A percentile compares a stretch with the other conserved stretches of the same genome.
These are phyloP conservation scores for Euzetes globulus DNA, from an alignment of 2,888 invertebrate genomes.

Conservation along the genomic window DNA sequence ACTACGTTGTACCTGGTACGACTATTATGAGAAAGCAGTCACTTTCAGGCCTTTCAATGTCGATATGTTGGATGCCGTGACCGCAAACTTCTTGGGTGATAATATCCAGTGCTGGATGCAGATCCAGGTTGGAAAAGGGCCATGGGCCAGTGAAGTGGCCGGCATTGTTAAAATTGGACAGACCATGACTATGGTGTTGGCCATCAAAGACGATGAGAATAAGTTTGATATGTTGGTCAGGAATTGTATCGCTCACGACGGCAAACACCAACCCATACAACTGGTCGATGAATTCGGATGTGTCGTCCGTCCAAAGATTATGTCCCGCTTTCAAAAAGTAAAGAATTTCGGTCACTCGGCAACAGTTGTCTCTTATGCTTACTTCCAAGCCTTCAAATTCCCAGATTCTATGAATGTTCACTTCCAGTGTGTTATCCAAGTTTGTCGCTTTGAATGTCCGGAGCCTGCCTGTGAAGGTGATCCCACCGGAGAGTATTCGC, in stretches of 20 bases:
- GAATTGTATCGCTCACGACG: slow-evolving; percentile 89
- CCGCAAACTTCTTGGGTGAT: slow-evolving; percentile 89
- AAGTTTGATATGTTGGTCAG: slow-evolving; percentile 92
- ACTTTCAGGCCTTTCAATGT: slow-evolving; percentile 86
- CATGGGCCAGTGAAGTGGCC: slow-evolving; percentile 93
- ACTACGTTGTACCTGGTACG: slow-evolving; percentile 88
- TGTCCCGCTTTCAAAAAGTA: slow-evolving; percentile 86
- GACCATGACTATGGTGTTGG: slow-evolving; percentile 93
- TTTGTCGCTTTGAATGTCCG: slow-evolving; percentile 84
- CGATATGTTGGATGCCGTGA: slow-evolving; percentile 88
- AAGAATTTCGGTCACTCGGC: slow-evolving; percentile 92
- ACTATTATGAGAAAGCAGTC: slow-evolving; percentile 89
- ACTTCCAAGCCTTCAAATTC: slow-evolving; percentile 95
- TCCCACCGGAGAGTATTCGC: slow-evolving; percentile 45
- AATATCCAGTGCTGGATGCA: slow-evolving; percentile 97
- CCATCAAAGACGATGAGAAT: slow-evolving; percentile 90
- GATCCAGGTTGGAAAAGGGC: slow-evolving; percentile 90
- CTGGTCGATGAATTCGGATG: slow-evolving; percentile 88
- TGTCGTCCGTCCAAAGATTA: slow-evolving; percentile 85
- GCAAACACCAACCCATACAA: slow-evolving; percentile 84
- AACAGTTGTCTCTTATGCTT: slow-evolving; percentile 86
- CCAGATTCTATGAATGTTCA: slow-evolving; percentile 95
- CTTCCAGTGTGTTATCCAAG: slow-evolving; percentile 93
- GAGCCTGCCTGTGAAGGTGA: slow-evolving; percentile 69
- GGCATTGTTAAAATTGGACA: slow-evolving; percentile 93